Conservation (phyloP, 2,113 vertebrate genomes). For the Dicaeum eximium region DNA sequence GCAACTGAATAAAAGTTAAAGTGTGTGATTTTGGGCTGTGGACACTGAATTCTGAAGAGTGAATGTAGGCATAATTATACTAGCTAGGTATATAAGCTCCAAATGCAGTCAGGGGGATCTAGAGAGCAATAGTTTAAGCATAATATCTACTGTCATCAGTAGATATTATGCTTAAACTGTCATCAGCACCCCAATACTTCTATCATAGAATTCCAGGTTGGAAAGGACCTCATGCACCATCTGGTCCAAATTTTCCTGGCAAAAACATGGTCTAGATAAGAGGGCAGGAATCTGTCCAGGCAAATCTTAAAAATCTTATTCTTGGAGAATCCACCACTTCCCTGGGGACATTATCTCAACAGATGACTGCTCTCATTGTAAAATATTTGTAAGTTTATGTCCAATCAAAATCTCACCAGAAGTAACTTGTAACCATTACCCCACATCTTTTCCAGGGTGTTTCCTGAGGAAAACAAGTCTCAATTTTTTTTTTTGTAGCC, state of each 20-base stretch:
- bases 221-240: neutral
- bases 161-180: too few relatives aligned
- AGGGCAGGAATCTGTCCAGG: neutral
- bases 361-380: neutral
- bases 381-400: neutral
- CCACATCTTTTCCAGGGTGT: rapidly evolving
- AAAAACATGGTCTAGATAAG: neutral
- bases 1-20: neutral
- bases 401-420: neutral
- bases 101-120: neutral
- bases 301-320: neutral
- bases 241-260: neutral
- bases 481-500: neutral
- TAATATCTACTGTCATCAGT: neutral
- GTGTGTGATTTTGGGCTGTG: neutral
- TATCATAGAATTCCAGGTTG: too few relatives aligned
- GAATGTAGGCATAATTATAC: neutral
- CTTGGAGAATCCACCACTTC: neutral
- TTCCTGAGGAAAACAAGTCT: neutral
- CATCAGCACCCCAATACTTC: neutral
- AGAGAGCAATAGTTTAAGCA: neutral
- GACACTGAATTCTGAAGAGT: neutral
- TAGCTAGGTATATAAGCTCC: neutral
- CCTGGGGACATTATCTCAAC: neutral
- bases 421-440: neutral